These are phyloP conservation scores for Cololabis saira DNA, from an alignment of 2,113 vertebrate genomes.

Conservation along the genomic window DNA sequence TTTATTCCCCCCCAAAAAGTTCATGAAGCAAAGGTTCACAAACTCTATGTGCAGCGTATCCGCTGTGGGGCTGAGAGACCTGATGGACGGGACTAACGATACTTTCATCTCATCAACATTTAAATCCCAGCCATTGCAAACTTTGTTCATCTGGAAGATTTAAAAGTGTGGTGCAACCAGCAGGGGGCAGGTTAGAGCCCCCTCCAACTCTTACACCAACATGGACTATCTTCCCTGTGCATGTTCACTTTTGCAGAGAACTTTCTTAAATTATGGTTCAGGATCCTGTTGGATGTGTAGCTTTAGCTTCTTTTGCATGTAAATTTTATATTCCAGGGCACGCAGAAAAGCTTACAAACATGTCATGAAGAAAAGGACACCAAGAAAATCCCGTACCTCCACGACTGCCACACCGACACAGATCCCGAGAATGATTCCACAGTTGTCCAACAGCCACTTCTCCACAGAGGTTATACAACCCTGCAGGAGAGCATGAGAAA, in stretches of 20 bases:
- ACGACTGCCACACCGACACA: conserved; percentile 87
- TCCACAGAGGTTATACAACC: conserved; percentile 88
- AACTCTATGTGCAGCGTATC: neutral
- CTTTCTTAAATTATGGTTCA: too few species aligned
- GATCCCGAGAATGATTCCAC: conserved; percentile 90
- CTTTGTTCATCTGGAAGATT: too few species aligned
- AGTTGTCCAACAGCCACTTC: conserved; percentile 88
- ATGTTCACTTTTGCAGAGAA: neutral
- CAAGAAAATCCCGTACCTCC: conserved; percentile 85
- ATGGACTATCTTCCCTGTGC: neutral
- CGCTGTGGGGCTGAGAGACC: too few species aligned
- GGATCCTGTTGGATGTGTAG: too few species aligned
- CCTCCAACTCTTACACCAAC: neutral
- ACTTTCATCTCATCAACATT: neutral
- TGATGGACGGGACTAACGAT: too few species aligned
- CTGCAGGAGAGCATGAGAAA: conserved; percentile 68
- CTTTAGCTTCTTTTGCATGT: too few species aligned
- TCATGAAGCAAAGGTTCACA: neutral
- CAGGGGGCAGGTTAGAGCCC: neutral
- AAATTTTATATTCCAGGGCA: neutral
- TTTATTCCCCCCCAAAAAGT: neutral
- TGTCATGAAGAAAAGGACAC: too few species aligned
- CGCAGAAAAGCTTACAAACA: neutral
- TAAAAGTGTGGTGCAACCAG: neutral
- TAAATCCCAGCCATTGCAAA: neutral